Conservation (phyloP, 2,797 vertebrate genomes). For the Silurus lanzhouensis region DNA sequence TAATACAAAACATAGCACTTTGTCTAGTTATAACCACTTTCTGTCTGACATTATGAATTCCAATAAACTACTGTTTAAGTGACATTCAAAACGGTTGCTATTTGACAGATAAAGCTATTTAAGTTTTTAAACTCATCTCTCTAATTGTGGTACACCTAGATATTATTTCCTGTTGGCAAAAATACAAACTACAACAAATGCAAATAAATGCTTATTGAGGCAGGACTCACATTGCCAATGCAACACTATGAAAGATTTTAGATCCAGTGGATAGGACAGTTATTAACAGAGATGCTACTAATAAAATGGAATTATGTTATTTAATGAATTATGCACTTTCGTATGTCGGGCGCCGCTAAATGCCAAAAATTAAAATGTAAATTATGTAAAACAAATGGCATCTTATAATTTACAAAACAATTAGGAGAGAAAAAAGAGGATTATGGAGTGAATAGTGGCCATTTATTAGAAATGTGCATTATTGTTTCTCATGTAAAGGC, state of each 20-base stretch:
- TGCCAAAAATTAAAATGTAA: too few species aligned
- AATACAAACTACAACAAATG: background rate
- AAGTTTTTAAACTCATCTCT: background rate
- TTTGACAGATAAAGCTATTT: background rate
- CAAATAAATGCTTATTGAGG: background rate
- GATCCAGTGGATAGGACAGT: background rate
- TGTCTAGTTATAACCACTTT: background rate
- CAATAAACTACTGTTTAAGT: background rate
- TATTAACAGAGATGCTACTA: background rate
- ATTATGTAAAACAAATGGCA: too few species aligned
- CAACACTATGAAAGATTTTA: background rate
- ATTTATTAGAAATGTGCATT: background rate
- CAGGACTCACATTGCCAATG: background rate
- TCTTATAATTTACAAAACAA: background rate
- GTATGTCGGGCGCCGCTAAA: too few species aligned
- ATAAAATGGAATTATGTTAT: too few species aligned
- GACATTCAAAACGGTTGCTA: background rate
- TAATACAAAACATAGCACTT: background rate
- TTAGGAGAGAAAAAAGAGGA: background rate
- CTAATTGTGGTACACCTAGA: background rate
- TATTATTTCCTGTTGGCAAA: background rate
- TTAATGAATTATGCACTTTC: too few species aligned
- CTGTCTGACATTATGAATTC: background rate
- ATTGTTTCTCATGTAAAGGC: background rate
- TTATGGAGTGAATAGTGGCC: background rate